A percentile compares a stretch with the other conserved stretches of the same genome.
Evolutionary conservation across 2,113 vertebrate species (phyloP).

Genomic region (Dipodomys ordii): DNA sequence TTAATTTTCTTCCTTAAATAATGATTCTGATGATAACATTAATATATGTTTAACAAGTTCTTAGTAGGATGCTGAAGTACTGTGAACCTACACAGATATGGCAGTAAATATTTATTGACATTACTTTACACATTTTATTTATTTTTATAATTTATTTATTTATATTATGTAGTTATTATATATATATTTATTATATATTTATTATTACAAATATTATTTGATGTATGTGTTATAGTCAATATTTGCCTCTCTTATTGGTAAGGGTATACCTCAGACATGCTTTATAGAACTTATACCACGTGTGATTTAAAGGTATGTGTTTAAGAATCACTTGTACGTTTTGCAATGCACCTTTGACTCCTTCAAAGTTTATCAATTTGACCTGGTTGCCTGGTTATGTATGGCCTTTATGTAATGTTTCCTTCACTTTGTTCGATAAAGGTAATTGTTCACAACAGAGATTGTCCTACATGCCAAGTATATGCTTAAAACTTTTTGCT

Average conservation of each 20-base stretch:
- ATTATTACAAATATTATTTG: not conserved
- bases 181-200: too few species aligned
- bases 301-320: not conserved
- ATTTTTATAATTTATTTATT: not conserved
- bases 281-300: not conserved
- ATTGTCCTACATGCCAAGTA: not conserved
- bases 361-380: not conserved
- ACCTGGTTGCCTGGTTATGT: not conserved
- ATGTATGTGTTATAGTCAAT: not conserved
- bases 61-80: not conserved
- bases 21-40: not conserved
- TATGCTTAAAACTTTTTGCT: constrained; percentile 25
- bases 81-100: not conserved
- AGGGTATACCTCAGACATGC: not conserved
- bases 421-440: not conserved
- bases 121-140: not conserved
- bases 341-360: not conserved
- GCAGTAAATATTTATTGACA: constrained; percentile 11
- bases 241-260: not conserved
- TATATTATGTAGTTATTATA: too few species aligned
- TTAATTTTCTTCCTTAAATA: constrained; percentile 10
- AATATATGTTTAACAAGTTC: constrained; percentile 32
- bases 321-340: not conserved
- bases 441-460: not conserved
- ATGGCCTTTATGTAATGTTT: not conserved